Percentiles rank a stretch among this genome's conserved stretches.
Evolutionary conservation across 2,888 invertebrate genomes (phyloP).

Genomic region (Drosophila barbarae): DNA sequence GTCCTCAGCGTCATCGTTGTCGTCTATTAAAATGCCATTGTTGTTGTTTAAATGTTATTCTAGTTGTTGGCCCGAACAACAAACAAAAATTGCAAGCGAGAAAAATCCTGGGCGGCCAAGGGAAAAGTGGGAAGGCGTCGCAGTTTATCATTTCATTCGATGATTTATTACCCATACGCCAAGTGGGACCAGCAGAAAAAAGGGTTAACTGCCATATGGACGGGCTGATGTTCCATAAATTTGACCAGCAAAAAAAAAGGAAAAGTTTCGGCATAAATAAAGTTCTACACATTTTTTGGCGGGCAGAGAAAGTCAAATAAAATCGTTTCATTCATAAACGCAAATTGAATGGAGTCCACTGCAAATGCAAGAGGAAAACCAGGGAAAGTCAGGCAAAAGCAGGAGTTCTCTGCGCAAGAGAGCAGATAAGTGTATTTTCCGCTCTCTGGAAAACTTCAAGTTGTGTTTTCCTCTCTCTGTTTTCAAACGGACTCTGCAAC

Average conservation of each 20-base stretch:
- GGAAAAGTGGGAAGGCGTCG: slow-evolving; percentile 9
- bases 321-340: slow-evolving; percentile 63
- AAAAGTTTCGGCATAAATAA: slow-evolving; percentile 21
- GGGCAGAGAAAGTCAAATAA: slow-evolving; percentile 7
- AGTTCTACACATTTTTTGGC: slow-evolving; percentile 25
- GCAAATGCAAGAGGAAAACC: slow-evolving; percentile 1
- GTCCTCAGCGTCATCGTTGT: slow-evolving; percentile 28
- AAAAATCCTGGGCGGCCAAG: slow-evolving; percentile 2
- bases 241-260: slow-evolving; percentile 12
- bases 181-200: slow-evolving; percentile 27
- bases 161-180: slow-evolving; percentile 64
- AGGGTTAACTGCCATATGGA: slow-evolving; percentile 41
- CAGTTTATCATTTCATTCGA: slow-evolving; percentile 58
- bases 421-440: background rate
- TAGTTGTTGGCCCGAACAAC: slow-evolving; percentile 16
- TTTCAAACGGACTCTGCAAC: slow-evolving; percentile 45
- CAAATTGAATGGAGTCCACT: slow-evolving; percentile 52
- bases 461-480: slow-evolving; percentile 8
- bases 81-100: slow-evolving; percentile 16
- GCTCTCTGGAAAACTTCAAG: background rate
- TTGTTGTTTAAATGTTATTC: slow-evolving; percentile 10
- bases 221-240: slow-evolving; percentile 25
- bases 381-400: slow-evolving; percentile 29
- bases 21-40: slow-evolving; percentile 51
- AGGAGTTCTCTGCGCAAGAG: slow-evolving; percentile 29